Conservation (phyloP, 1,140 invertebrate genomes). For the Drosophila pallidifrons region DNA sequence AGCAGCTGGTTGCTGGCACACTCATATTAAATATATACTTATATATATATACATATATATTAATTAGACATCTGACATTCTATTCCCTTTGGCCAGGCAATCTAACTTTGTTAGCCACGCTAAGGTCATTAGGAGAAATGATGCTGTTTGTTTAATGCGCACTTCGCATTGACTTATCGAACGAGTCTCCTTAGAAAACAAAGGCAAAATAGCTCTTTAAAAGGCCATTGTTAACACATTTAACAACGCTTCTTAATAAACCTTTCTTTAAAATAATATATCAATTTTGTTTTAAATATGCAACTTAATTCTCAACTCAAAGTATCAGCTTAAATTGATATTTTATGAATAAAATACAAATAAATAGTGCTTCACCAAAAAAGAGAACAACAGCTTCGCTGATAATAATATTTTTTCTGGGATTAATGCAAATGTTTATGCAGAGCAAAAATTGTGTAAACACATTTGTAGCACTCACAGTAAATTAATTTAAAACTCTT, state of each 20-base stretch:
- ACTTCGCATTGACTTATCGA: neutral
- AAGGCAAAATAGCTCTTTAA: neutral
- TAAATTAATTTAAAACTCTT: constrained; percentile 38
- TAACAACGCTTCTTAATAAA: no score
- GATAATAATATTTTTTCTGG: neutral
- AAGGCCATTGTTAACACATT: neutral
- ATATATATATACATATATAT: constrained; percentile 14
- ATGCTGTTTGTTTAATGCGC: neutral
- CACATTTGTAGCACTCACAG: constrained; percentile 21
- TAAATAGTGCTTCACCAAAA: no score
- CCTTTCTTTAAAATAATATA: no score
- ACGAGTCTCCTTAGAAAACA: neutral
- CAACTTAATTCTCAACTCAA: no score
- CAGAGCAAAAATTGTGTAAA: constrained; percentile 4
- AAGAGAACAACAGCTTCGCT: no score
- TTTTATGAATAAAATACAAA: no score
- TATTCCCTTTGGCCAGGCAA: constrained; percentile 7
- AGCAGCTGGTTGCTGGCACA: constrained; percentile 3
- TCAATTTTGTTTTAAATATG: no score
- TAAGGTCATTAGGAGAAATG: constrained; percentile 21
- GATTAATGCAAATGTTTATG: constrained; percentile 4
- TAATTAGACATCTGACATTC: constrained; percentile 39
- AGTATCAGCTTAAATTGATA: no score
- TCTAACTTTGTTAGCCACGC: constrained; percentile 39
- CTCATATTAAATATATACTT: constrained; percentile 4